Evolutionary conservation across 2,888 invertebrate genomes (phyloP).

Genomic region (Adelognathus sp.): DNA sequence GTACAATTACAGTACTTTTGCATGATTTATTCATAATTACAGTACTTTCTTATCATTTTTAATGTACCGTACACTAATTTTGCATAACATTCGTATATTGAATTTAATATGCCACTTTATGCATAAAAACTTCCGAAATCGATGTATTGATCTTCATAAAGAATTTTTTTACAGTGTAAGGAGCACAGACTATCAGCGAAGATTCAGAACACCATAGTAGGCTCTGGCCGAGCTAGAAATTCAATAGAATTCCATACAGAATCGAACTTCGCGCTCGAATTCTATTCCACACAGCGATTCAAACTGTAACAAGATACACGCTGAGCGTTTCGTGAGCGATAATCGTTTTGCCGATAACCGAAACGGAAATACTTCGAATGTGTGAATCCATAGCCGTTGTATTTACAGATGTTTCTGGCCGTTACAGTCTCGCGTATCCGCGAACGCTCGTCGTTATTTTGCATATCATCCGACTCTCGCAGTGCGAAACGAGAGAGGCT

Average conservation of each 20-base stretch:
- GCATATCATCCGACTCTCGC: background rate
- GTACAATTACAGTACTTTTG: no score
- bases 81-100: no score
- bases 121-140: no score
- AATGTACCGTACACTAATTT: no score
- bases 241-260: constrained; percentile 38
- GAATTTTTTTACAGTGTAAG: no score
- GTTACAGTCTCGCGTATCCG: background rate
- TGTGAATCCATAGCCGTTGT: background rate
- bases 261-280: background rate
- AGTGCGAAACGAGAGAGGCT: background rate
- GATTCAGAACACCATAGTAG: no score
- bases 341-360: constrained; percentile 53
- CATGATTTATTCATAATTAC: no score
- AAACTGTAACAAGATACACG: constrained; percentile 27
- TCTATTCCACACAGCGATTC: constrained; percentile 10
- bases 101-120: no score
- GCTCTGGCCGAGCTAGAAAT: constrained; percentile 20
- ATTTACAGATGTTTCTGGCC: background rate
- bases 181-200: no score
- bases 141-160: no score
- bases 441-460: background rate
- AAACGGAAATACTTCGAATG: no score
- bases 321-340: constrained; percentile 20
- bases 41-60: no score